Evolutionary conservation across 2,888 invertebrate species (phyloP).

Genomic region (Brachyptera risi): DNA sequence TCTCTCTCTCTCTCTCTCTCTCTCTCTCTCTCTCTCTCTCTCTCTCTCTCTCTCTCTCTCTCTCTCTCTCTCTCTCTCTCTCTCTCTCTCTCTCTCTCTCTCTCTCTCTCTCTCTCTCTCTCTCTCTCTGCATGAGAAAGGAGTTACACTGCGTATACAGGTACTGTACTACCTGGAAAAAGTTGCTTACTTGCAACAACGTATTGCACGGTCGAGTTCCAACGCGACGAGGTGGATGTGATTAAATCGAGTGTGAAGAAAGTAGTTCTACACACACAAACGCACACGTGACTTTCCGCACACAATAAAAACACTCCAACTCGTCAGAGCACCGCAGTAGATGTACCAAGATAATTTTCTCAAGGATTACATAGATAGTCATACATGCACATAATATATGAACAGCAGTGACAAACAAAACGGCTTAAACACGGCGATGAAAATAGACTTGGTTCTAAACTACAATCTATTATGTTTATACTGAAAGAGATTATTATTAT

Average conservation of each 20-base stretch:
- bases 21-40: neutral
- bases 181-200: conserved; percentile 17
- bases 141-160: conserved; percentile 7
- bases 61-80: neutral
- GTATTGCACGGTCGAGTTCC: conserved; percentile 2
- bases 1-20: neutral
- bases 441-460: no score
- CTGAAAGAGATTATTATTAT: no score
- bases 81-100: neutral
- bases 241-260: neutral
- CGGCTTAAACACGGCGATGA: no score
- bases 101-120: neutral
- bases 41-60: neutral
- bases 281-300: no score
- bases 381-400: no score
- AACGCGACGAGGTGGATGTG: neutral
- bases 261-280: neutral
- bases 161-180: conserved; percentile 14
- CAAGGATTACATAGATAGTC: conserved; percentile 7
- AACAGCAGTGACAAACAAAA: no score
- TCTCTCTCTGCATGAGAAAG: neutral
- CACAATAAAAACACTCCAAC: no score
- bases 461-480: no score
- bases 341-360: conserved; percentile 5
- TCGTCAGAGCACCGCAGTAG: neutral